These are phyloP conservation scores for Colaptes auratus DNA, from an alignment of 2,113 vertebrate genomes.

Conservation along the genomic window DNA sequence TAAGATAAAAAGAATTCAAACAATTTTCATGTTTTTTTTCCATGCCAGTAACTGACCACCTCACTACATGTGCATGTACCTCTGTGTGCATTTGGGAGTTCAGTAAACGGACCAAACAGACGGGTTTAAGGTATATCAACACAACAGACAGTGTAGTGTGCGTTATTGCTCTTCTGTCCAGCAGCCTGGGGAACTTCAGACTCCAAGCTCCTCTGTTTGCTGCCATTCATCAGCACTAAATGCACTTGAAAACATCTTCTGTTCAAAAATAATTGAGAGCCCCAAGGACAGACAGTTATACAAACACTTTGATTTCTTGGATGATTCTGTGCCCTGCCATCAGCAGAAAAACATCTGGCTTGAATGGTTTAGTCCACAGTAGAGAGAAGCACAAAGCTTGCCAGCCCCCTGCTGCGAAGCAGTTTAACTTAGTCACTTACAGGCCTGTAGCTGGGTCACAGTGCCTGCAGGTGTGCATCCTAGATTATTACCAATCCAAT, in stretches of 20 bases:
- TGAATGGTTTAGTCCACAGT: not conserved
- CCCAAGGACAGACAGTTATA: conserved; percentile 9
- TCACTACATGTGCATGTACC: not conserved
- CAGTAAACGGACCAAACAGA: not conserved
- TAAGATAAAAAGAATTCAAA: not conserved
- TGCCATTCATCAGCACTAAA: not conserved
- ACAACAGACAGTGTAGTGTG: not conserved
- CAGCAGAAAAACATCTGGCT: conserved; percentile 28
- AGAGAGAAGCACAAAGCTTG: not conserved
- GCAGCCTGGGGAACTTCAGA: not conserved
- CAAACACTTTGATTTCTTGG: conserved; percentile 21
- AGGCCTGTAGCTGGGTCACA: not conserved
- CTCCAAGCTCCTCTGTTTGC: not conserved
- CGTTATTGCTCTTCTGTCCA: not conserved
- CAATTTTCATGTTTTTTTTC: not conserved
- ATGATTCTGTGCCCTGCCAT: not conserved
- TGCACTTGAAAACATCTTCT: conserved; percentile 10
- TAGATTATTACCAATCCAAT: not conserved
- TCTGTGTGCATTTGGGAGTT: not conserved
- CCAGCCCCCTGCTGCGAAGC: not conserved
- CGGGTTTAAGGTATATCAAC: not conserved
- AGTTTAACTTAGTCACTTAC: conserved; percentile 9
- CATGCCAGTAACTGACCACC: not conserved
- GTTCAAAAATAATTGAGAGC: conserved; percentile 34
- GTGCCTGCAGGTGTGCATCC: conserved; percentile 32